Evolutionary conservation across 2,888 invertebrate genomes (phyloP).

Genomic region (Andrena camellia): DNA sequence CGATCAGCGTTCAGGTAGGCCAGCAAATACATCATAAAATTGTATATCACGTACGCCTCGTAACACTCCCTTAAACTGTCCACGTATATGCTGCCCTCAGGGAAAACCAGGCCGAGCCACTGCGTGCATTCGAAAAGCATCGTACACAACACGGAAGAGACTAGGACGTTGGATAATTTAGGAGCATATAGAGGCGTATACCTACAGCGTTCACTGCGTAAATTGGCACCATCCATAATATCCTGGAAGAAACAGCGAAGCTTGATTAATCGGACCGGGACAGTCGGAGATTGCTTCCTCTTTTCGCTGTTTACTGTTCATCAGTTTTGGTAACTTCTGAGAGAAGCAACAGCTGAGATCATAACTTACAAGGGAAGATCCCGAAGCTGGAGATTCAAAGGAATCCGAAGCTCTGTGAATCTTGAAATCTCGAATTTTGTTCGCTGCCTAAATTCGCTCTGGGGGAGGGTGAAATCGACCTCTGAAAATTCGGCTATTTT

Average conservation of each 20-base stretch:
- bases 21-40: slow-evolving; percentile 97
- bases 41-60: slow-evolving; percentile 99
- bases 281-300: background rate
- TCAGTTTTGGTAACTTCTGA: too few species aligned
- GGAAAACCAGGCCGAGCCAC: slow-evolving; percentile 96
- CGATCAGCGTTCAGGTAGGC: slow-evolving; percentile 95
- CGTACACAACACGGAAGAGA: slow-evolving; percentile 6
- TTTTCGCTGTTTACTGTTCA: background rate
- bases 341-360: too few species aligned
- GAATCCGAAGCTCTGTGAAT: too few species aligned
- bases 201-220: slow-evolving; percentile 97
- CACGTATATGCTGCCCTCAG: slow-evolving; percentile 95
- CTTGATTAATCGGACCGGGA: background rate
- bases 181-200: slow-evolving; percentile 68
- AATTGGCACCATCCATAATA: slow-evolving; percentile 99
- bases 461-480: too few species aligned
- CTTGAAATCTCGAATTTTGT: too few species aligned
- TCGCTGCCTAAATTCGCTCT: too few species aligned
- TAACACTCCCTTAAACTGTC: slow-evolving; percentile 98
- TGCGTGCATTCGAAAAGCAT: slow-evolving; percentile 79
- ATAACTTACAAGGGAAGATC: too few species aligned
- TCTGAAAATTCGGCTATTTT: too few species aligned
- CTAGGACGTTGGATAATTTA: background rate
- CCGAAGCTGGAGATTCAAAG: too few species aligned
- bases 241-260: slow-evolving; percentile 86